Evolutionary conservation across 2,113 vertebrate genomes (phyloP).

Genomic region (Talpa occidentalis): DNA sequence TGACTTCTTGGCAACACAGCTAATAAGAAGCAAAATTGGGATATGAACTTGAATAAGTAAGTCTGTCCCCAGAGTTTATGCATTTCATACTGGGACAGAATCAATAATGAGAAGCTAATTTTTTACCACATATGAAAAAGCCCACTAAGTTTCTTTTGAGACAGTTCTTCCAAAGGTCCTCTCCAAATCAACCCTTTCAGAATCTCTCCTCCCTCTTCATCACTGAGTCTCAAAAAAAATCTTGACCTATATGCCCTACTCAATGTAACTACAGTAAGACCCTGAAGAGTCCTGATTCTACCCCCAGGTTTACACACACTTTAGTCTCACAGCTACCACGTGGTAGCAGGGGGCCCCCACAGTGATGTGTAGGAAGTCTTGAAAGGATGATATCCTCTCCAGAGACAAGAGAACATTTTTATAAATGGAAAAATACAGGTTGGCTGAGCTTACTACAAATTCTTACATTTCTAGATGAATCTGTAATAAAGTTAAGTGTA

Average conservation of each 20-base stretch:
- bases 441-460: neutral
- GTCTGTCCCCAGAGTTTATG: neutral
- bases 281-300: neutral
- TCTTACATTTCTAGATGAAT: neutral
- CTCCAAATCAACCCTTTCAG: neutral
- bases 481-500: constrained; percentile 9
- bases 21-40: neutral
- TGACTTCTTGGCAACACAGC: neutral
- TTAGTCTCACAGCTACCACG: neutral
- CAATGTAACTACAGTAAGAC: neutral
- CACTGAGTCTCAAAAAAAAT: neutral
- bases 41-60: neutral
- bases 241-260: neutral
- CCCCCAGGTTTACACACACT: neutral
- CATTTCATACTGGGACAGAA: neutral
- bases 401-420: neutral
- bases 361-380: neutral
- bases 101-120: neutral
- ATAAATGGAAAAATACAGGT: neutral
- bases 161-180: neutral
- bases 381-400: neutral
- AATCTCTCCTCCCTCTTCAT: neutral
- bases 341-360: neutral
- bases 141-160: neutral
- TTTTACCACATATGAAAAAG: neutral